Conservation (phyloP, 2,888 invertebrate species). For the Folsomia candida region DNA sequence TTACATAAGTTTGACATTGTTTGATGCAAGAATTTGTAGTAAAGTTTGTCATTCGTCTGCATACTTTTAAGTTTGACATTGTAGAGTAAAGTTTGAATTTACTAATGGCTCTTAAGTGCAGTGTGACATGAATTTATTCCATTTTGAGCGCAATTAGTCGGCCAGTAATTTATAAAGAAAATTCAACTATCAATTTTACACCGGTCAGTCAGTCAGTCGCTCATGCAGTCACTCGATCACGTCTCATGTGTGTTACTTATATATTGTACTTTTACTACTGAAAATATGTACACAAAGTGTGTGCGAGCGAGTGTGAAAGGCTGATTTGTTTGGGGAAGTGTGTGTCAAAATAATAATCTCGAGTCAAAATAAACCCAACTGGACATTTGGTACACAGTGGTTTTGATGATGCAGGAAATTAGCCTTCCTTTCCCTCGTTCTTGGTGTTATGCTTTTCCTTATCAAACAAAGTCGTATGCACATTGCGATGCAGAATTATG, state of each 20-base stretch:
- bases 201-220: no score
- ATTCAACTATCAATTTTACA: not conserved
- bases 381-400: not conserved
- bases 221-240: no score
- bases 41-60: no score
- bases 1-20: no score
- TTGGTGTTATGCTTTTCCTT: not conserved
- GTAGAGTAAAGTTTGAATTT: not conserved
- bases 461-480: not conserved
- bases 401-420: slow-evolving; percentile 13
- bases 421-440: slow-evolving; percentile 10
- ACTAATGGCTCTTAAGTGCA: not conserved
- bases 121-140: not conserved
- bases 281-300: no score
- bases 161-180: not conserved
- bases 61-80: no score
- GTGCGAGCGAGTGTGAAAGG: no score
- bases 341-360: not conserved
- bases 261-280: no score
- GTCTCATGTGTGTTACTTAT: no score
- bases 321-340: slow-evolving; percentile 2
- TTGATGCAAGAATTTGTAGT: no score
- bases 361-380: not conserved
- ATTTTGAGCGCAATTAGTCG: not conserved
- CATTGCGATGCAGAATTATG: no score